phyloP scores from a whole-genome alignment of 2,888 invertebrate genomes.

The Amiota minor region DNA sequence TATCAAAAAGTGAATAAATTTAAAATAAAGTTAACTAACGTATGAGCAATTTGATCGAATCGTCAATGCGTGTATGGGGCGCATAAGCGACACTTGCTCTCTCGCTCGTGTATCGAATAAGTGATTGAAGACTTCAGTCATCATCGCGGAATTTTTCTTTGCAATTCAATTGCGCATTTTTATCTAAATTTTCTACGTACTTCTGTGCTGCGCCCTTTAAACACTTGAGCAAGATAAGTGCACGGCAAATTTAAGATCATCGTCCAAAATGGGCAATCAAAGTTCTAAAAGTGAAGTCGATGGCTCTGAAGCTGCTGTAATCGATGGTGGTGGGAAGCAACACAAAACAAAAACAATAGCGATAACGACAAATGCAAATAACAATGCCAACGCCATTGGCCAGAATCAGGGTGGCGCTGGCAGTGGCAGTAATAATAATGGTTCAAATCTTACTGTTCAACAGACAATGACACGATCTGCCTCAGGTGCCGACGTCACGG shows the following conservation, averaged over 20 bases:
- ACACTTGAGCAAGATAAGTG: conserved; percentile 23
- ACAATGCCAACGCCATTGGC: conserved; percentile 23
- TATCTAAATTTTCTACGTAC: conserved; percentile 46
- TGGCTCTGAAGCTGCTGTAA: conserved; percentile 52
- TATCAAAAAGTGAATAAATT: too few relatives aligned
- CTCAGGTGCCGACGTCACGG: conserved; percentile 80
- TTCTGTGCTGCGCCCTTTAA: conserved; percentile 24
- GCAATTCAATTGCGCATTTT: conserved; percentile 59
- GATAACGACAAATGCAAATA: conserved; percentile 44
- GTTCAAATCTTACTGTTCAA: conserved; percentile 54
- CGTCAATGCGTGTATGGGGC: too few relatives aligned
- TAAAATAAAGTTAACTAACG: too few relatives aligned
- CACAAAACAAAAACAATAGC: conserved; percentile 43
- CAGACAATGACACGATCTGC: conserved; percentile 76
- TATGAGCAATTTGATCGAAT: too few relatives aligned
- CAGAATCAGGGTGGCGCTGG: conserved; percentile 36
- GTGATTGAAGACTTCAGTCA: too few relatives aligned
- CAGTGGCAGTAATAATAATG: conserved; percentile 41
- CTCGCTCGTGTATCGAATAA: too few relatives aligned
- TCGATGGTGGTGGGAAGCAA: conserved; percentile 55
- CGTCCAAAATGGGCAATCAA: conserved; percentile 60
- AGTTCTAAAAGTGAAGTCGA: conserved; percentile 62
- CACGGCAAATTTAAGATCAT: neutral
- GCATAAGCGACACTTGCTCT: too few relatives aligned
- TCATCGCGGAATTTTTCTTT: conserved; percentile 48